Conservation (phyloP, 2,113 vertebrate genomes). For the Halichoeres trimaculatus region DNA sequence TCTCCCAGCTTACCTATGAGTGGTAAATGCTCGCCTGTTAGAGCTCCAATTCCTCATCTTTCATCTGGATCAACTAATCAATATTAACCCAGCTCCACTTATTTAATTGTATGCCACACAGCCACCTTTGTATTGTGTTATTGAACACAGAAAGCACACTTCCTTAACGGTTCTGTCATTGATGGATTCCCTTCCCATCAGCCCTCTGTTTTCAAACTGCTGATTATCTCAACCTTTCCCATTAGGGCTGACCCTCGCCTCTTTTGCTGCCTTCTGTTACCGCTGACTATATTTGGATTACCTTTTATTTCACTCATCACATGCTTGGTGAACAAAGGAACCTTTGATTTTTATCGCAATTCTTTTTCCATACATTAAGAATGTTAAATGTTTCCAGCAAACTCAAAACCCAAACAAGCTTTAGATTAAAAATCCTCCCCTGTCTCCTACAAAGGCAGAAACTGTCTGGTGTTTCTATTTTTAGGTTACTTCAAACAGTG, state of each 20-base stretch:
- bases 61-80: slow-evolving; percentile 46
- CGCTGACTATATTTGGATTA: not conserved
- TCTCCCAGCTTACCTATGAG: not conserved
- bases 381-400: too few relatives aligned
- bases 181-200: slow-evolving; percentile 38
- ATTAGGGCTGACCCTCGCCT: not conserved
- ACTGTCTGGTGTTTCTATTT: too few relatives aligned
- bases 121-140: slow-evolving; percentile 18
- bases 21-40: not conserved
- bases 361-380: not conserved
- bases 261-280: slow-evolving; percentile 11
- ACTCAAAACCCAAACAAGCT: too few relatives aligned
- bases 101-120: slow-evolving; percentile 40
- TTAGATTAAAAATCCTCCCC: too few relatives aligned
- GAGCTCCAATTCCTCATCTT: slow-evolving; percentile 30
- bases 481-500: too few relatives aligned
- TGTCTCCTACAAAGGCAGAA: too few relatives aligned
- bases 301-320: not conserved
- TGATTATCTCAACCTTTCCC: slow-evolving; percentile 28
- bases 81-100: slow-evolving; percentile 27
- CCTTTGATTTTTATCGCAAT: not conserved
- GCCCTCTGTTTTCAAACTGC: slow-evolving; percentile 24
- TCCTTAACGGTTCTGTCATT: slow-evolving; percentile 46
- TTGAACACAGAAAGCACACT: slow-evolving; percentile 32
- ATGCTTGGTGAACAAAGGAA: not conserved